Percentiles rank a stretch among this genome's conserved stretches.
phyloP scores from a whole-genome alignment of 2,888 invertebrate genomes.

The Eupsilia transversa region DNA sequence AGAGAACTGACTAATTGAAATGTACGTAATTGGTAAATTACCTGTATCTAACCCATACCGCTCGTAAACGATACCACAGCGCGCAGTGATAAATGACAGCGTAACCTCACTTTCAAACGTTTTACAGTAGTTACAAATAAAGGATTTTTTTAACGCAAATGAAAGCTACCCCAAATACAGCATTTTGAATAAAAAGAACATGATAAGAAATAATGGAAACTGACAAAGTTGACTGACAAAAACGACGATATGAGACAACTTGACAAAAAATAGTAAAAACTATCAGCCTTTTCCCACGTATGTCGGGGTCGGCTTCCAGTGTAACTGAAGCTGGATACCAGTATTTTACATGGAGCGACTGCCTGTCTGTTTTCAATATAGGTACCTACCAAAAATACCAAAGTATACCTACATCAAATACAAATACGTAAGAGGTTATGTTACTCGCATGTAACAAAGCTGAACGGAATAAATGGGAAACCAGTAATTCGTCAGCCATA shows the following conservation, averaged over 20 bases:
- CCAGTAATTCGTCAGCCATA: slow-evolving; percentile 53
- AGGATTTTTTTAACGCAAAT: not conserved
- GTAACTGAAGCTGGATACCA: no score
- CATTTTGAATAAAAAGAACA: not conserved
- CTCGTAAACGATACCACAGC: slow-evolving; percentile 36
- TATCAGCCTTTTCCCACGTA: not conserved
- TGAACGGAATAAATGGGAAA: slow-evolving; percentile 48
- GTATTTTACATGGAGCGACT: no score
- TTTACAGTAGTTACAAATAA: slow-evolving; percentile 5
- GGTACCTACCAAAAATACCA: not conserved
- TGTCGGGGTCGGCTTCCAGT: no score
- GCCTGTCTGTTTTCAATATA: not conserved
- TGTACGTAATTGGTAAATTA: slow-evolving; percentile 47
- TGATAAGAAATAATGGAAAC: not conserved
- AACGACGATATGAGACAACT: not conserved
- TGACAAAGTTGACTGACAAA: not conserved
- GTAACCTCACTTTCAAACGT: slow-evolving; percentile 19
- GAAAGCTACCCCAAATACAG: not conserved
- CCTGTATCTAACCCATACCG: slow-evolving; percentile 28
- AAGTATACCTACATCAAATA: not conserved
- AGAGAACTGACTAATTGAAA: slow-evolving; percentile 48
- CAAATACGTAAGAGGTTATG: slow-evolving; percentile 24
- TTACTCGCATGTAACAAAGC: slow-evolving; percentile 14
- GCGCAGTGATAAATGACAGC: slow-evolving; percentile 21
- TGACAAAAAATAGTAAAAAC: no score